phyloP scores from a whole-genome alignment of 2,888 invertebrate genomes.

The Sarcophaga caerulescens region DNA sequence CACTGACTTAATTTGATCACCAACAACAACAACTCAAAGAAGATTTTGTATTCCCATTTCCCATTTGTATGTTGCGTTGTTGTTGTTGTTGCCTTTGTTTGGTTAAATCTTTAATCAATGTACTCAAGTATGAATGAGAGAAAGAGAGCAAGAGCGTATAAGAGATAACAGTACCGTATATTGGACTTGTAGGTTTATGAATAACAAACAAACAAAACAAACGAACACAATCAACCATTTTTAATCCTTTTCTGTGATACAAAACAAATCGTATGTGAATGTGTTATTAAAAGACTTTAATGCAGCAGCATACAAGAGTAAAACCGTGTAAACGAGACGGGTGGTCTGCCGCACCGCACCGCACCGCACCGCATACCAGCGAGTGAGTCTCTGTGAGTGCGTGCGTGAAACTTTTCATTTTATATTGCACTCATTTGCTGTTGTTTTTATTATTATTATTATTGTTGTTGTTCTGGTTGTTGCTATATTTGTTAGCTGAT shows the following conservation, averaged over 20 bases:
- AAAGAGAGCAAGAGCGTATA: neutral
- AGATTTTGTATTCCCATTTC: neutral
- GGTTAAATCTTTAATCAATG: neutral
- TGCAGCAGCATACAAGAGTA: neutral
- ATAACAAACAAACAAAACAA: neutral
- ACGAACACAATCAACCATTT: neutral
- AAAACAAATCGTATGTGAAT: conserved; percentile 44
- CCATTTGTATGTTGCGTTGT: neutral
- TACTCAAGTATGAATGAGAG: neutral
- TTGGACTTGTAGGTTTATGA: neutral
- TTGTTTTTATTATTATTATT: neutral
- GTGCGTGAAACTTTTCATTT: neutral
- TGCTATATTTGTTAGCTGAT: conserved; percentile 13
- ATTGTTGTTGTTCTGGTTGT: neutral
- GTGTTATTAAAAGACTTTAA: neutral
- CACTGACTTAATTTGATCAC: no score
- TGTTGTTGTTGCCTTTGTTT: neutral
- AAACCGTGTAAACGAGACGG: neutral
- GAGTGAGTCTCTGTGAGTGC: neutral
- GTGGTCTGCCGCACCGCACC: neutral
- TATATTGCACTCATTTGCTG: conserved; percentile 3
- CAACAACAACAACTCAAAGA: no score
- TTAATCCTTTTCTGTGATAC: neutral
- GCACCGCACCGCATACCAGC: neutral
- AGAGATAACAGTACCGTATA: neutral